Evolutionary conservation across 2,888 invertebrate genomes (phyloP), one percentile per base, ranked within the genome.

Genomic region (Mylabris sibirica): DNA sequence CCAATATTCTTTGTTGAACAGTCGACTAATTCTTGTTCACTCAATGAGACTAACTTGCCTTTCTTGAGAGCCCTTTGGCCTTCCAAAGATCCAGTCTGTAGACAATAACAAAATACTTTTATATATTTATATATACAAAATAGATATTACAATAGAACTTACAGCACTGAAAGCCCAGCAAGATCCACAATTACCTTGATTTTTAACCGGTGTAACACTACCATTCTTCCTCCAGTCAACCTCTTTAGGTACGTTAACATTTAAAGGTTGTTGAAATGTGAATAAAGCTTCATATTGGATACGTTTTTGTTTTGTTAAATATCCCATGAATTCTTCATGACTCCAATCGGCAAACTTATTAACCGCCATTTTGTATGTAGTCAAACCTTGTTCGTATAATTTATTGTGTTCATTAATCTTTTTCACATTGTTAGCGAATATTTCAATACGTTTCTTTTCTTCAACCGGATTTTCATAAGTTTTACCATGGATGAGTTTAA

Each of bases 271-370:
- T n/a, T n/a, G n/a, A n/a, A n/a, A n/a, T n/a, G n/a, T n/a, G n/a
- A n/a, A n/a, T n/a, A n/a, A n/a, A 20, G 38, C 11, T 12, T 38
- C 1, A 3, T 9, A 9, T 34, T 34, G 34, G 1, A 12, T 3
- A 2, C 38, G 38, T 38, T 3, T n/a, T 41, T n/a, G 17, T 41
- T 41, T 41, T 41, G 41, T 41, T 41, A 41, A 41, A 41, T n/a
- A 41, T 1, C 6, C 6, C n/a, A 41, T 2, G 4, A 41, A 41
- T 41, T 41, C 41, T 5, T n/a, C 41, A n/a, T n/a, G 41, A n/a
- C 3, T 41, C 41, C 41, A 41, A 41, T 41, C 41, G 5, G 41
- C 41, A 4, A 41, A 74, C 93, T 77, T 66, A 53, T 74, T 78
- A 5, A 76, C 63, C 2, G 64, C 72, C 22, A 76, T 65, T 44